These are phyloP conservation scores for Lepidurus arcticus DNA, from an alignment of 1,140 invertebrate species.

Conservation along the genomic window DNA sequence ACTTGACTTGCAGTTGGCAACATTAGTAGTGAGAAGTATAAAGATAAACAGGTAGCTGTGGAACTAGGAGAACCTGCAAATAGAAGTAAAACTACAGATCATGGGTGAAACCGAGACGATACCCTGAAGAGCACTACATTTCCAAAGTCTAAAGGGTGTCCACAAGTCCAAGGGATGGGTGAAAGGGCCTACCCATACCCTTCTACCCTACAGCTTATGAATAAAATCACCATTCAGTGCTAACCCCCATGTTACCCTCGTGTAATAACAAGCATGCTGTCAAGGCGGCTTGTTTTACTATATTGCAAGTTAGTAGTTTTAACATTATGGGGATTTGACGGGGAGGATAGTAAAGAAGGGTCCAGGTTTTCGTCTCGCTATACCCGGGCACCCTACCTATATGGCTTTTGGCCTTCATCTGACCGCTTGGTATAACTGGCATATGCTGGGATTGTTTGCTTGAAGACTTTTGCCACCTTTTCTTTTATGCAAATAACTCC, in stretches of 20 bases:
- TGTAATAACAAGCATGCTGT: neutral
- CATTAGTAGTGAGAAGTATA: no score
- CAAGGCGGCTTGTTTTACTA: neutral
- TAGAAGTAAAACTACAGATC: no score
- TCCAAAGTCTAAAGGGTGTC: no score
- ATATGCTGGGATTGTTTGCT: neutral
- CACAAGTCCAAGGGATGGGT: no score
- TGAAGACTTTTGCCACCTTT: conserved; percentile 7
- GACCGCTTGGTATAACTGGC: neutral
- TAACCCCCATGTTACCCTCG: neutral
- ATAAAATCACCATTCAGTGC: neutral
- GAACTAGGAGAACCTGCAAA: no score
- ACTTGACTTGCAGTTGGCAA: no score
- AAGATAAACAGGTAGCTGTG: no score
- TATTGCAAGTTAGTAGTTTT: neutral
- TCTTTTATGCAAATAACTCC: conserved; percentile 18
- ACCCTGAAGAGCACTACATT: no score
- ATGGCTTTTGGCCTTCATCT: neutral
- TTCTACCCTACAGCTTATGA: neutral
- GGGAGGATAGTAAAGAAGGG: neutral
- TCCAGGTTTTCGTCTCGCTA: no score
- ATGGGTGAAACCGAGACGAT: no score
- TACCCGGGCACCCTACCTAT: neutral
- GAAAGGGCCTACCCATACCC: neutral
- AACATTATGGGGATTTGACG: neutral